Conservation (phyloP, 2,113 vertebrate species). For the Acanthisitta chloris region DNA sequence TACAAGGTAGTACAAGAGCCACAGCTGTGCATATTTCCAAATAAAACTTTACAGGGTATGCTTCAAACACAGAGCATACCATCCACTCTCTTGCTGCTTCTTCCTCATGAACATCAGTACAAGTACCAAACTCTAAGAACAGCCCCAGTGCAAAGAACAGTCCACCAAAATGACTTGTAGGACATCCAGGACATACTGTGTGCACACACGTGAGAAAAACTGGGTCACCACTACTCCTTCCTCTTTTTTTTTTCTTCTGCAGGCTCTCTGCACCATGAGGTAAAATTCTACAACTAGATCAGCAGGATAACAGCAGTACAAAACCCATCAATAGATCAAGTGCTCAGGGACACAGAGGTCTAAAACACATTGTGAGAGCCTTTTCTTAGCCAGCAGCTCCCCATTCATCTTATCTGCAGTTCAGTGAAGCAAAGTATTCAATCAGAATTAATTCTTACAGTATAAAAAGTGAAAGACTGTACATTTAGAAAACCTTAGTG, state of each 20-base stretch:
- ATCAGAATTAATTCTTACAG: not conserved
- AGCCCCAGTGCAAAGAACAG: not conserved
- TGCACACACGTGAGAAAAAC: not conserved
- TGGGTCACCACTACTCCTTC: not conserved
- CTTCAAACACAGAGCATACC: not conserved
- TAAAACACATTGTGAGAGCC: not conserved
- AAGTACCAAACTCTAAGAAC: not conserved
- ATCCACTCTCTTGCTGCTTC: not conserved
- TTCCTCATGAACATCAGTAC: not conserved
- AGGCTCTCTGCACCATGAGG: not conserved
- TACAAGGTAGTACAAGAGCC: not conserved
- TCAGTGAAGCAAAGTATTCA: slow-evolving; percentile 12
- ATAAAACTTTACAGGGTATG: not conserved
- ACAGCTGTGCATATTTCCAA: not conserved
- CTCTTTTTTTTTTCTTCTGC: not conserved
- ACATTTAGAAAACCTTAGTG: not conserved
- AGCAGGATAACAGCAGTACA: not conserved
- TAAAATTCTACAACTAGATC: slow-evolving; percentile 21
- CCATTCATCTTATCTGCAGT: slow-evolving; percentile 39
- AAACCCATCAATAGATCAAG: slow-evolving; percentile 35
- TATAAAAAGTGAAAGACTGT: not conserved
- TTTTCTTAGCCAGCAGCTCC: slow-evolving; percentile 28
- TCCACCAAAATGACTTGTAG: not conserved
- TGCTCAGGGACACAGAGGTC: not conserved
- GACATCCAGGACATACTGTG: not conserved